Conservation (phyloP, 1,140 invertebrate genomes). For the Neelides sp. region DNA sequence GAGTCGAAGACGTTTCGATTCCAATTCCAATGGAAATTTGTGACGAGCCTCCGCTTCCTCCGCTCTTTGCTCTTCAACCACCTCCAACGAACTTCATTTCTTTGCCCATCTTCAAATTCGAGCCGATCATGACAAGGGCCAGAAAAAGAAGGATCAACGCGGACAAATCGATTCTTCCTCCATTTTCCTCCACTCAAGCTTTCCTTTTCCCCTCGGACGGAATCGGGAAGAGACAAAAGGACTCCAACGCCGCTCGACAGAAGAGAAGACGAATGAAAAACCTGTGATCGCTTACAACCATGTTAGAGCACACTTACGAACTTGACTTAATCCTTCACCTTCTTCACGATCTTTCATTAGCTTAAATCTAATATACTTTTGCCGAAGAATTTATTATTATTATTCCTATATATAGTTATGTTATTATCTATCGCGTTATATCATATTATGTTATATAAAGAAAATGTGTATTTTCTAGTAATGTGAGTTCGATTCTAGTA, state of each 20-base stretch:
- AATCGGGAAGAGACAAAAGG: not conserved
- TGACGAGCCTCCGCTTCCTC: not conserved
- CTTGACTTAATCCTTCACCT: not conserved
- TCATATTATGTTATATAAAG: no score
- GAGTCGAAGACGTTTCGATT: not conserved
- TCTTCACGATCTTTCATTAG: no score
- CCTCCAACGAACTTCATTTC: not conserved
- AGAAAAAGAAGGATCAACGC: slow-evolving; percentile 26
- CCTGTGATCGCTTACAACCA: not conserved
- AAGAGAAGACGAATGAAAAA: not conserved
- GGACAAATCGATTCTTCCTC: no score
- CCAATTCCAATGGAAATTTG: slow-evolving; percentile 14
- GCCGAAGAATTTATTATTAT: no score
- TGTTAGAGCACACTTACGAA: not conserved
- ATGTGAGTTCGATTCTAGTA: no score
- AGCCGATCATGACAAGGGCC: slow-evolving; percentile 30
- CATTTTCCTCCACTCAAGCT: no score
- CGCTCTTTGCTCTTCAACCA: slow-evolving; percentile 2
- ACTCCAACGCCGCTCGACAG: not conserved
- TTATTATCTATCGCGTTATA: no score
- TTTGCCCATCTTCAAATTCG: slow-evolving; percentile 16
- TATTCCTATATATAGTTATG: no score
- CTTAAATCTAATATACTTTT: no score
- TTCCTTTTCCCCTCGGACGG: no score
- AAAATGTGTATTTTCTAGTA: no score